Evolutionary conservation across 2,113 vertebrate species (phyloP).

Genomic region (Epinephelus fuscoguttatus): DNA sequence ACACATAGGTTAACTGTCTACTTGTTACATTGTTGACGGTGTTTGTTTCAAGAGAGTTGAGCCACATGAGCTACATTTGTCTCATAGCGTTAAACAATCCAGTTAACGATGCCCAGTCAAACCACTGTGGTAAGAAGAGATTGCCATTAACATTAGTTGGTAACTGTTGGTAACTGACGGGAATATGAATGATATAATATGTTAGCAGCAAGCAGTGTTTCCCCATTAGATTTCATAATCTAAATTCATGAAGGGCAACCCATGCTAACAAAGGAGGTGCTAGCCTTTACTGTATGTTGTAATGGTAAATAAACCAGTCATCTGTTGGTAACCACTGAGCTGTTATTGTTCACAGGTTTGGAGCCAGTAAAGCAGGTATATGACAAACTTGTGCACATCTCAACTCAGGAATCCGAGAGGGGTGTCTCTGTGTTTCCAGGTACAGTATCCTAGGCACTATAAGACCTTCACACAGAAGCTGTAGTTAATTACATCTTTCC

Average conservation of each 20-base stretch:
- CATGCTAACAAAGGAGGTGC: not conserved
- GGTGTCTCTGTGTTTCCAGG: slow-evolving; percentile 70
- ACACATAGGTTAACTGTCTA: not conserved
- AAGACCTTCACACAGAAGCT: not conserved
- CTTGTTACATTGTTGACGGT: not conserved
- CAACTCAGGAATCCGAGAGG: slow-evolving; percentile 39
- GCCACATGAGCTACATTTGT: not conserved
- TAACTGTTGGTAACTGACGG: not conserved
- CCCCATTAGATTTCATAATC: too few species aligned
- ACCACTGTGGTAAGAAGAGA: too few species aligned
- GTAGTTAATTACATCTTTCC: not conserved
- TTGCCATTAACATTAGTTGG: not conserved
- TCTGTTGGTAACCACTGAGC: not conserved
- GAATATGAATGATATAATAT: not conserved
- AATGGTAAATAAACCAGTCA: not conserved
- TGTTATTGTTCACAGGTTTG: slow-evolving; percentile 58
- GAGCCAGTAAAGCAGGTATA: slow-evolving; percentile 63
- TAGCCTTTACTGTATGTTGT: not conserved
- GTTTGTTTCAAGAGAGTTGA: not conserved
- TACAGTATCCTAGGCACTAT: not conserved
- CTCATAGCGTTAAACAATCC: not conserved
- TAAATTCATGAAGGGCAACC: not conserved
- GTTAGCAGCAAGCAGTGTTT: not conserved
- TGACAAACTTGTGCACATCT: slow-evolving; percentile 56
- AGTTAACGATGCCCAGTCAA: not conserved